A percentile compares a stretch with the other conserved stretches of the same genome.
Conservation (phyloP, 2,888 invertebrate species). For the Rotaria socialis region DNA sequence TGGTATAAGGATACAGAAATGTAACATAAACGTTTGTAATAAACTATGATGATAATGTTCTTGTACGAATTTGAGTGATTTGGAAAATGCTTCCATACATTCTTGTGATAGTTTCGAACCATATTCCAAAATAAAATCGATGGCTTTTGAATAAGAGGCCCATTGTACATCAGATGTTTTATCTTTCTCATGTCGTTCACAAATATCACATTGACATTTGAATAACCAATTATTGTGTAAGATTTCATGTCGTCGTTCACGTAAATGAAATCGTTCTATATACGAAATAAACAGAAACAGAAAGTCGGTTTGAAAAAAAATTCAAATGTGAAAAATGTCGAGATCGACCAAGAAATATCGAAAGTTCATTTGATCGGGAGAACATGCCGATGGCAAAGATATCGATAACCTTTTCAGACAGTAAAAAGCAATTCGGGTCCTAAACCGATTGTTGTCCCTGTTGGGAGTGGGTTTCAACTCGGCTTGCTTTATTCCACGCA, state of each 20-base stretch:
- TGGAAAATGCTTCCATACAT: not conserved
- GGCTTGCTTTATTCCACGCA: too few relatives aligned
- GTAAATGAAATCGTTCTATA: not conserved
- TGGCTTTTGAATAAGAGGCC: not conserved
- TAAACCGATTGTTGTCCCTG: too few relatives aligned
- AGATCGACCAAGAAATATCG: too few relatives aligned
- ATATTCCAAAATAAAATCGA: not conserved
- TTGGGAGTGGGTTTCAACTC: too few relatives aligned
- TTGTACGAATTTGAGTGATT: not conserved
- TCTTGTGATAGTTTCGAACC: not conserved
- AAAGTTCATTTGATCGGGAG: not conserved
- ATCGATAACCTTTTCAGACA: not conserved
- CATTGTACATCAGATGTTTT: not conserved
- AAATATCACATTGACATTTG: conserved; percentile 6
- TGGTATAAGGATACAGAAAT: not conserved
- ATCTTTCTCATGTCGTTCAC: not conserved
- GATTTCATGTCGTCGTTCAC: conserved; percentile 13
- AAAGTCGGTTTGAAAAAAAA: too few relatives aligned
- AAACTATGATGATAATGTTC: conserved; percentile 20
- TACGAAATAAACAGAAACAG: not conserved
- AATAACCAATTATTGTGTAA: conserved; percentile 1
- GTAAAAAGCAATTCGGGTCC: too few relatives aligned
- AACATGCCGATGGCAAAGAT: not conserved
- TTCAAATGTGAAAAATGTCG: not conserved
- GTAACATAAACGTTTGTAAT: conserved; percentile 16